These are phyloP conservation scores for Arothron firmamentum DNA, from an alignment of 2,113 vertebrate species.

Conservation along the genomic window DNA sequence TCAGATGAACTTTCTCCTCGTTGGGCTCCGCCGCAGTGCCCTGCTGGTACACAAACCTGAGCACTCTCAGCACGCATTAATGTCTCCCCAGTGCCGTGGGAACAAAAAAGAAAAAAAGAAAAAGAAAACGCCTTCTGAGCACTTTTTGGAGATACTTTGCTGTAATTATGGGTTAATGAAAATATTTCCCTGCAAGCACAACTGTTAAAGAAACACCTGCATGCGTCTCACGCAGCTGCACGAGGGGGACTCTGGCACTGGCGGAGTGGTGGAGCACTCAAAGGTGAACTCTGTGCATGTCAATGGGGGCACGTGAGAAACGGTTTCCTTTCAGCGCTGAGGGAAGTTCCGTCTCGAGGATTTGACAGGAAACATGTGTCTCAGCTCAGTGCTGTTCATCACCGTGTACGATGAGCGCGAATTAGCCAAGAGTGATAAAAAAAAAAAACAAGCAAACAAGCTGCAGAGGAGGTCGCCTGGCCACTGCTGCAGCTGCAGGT, in stretches of 20 bases:
- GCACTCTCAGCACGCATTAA: no score
- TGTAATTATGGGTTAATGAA: neutral
- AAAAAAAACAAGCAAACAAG: slow-evolving; percentile 4
- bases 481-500: slow-evolving; percentile 12
- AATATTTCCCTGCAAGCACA: slow-evolving; percentile 23
- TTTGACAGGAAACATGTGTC: slow-evolving; percentile 39
- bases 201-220: slow-evolving; percentile 35
- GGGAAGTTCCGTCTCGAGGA: slow-evolving; percentile 27
- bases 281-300: slow-evolving; percentile 27
- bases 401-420: neutral
- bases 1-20: neutral
- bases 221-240: slow-evolving; percentile 18
- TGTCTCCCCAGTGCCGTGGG: no score
- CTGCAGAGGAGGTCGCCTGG: neutral
- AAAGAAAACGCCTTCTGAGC: no score
- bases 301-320: slow-evolving; percentile 32
- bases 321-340: slow-evolving; percentile 25
- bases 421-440: slow-evolving; percentile 3
- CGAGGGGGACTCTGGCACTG: slow-evolving; percentile 38
- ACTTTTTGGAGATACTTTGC: slow-evolving; percentile 12
- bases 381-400: slow-evolving; percentile 25
- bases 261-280: slow-evolving; percentile 21
- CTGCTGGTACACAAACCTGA: neutral
- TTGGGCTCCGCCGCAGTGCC: neutral
- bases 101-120: no score